These are phyloP conservation scores for Formica exsecta DNA, from an alignment of 1,140 invertebrate genomes.

Conservation along the genomic window DNA sequence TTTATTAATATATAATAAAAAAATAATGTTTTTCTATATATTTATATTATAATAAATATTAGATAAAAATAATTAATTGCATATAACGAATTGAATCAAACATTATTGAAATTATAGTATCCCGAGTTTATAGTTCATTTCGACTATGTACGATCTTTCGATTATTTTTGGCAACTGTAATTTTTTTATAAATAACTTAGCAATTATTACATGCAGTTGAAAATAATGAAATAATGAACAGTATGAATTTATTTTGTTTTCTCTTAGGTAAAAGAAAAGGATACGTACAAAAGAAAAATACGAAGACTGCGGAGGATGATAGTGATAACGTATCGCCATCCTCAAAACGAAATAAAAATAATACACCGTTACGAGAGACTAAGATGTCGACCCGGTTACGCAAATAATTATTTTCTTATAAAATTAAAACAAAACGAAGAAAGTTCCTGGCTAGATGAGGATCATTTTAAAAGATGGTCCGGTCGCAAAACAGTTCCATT, in stretches of 20 bases:
- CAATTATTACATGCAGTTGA: neutral
- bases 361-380: neutral
- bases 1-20: too few relatives aligned
- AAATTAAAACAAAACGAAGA: neutral
- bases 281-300: neutral
- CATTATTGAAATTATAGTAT: neutral
- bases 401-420: conserved; percentile 1
- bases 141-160: neutral
- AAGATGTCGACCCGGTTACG: conserved; percentile 49
- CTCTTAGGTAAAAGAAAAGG: conserved; percentile 28
- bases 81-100: conserved; percentile 38
- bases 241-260: neutral
- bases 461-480: too few relatives aligned
- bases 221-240: neutral
- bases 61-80: neutral
- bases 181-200: conserved; percentile 8
- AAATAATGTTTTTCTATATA: too few relatives aligned
- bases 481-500: neutral
- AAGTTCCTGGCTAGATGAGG: too few relatives aligned
- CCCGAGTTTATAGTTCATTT: conserved; percentile 1
- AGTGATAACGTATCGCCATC: neutral
- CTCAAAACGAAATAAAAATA: conserved; percentile 32
- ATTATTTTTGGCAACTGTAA: neutral
- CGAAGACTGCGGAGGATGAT: neutral
- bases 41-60: neutral